These are phyloP conservation scores for Casuarius casuarius DNA, from an alignment of 2,113 vertebrate species.

Conservation along the genomic window DNA sequence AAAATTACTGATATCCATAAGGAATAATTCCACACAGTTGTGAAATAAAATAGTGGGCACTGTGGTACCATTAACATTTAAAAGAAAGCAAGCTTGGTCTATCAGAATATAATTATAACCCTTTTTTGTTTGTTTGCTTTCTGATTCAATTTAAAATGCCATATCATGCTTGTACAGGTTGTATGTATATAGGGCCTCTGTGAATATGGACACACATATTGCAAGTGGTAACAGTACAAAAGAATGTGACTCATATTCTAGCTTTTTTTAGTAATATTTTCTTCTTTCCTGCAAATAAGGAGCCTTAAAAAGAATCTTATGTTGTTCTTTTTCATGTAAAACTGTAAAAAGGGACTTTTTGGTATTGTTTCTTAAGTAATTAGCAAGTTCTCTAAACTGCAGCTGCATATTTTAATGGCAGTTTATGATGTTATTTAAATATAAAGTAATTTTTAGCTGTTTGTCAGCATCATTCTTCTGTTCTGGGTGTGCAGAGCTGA, in stretches of 20 bases:
- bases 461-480: slow-evolving; percentile 63
- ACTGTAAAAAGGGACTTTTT: not conserved
- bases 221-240: not conserved
- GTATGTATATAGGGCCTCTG: not conserved
- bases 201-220: not conserved
- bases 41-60: not conserved
- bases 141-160: not conserved
- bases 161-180: not conserved
- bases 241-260: not conserved
- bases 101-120: not conserved
- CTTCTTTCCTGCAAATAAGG: not conserved
- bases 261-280: not conserved
- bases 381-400: not conserved
- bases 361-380: slow-evolving; percentile 1
- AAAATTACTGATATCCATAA: not conserved
- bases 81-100: not conserved
- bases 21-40: not conserved
- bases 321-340: not conserved
- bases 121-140: not conserved
- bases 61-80: not conserved
- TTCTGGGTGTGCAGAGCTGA: slow-evolving; percentile 70
- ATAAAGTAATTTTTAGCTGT: slow-evolving; percentile 9
- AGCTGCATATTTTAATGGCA: slow-evolving; percentile 57
- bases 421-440: slow-evolving; percentile 50
- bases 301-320: not conserved